These are phyloP conservation scores for Sciaenops ocellatus DNA, from an alignment of 2,797 vertebrate species.

Conservation along the genomic window DNA sequence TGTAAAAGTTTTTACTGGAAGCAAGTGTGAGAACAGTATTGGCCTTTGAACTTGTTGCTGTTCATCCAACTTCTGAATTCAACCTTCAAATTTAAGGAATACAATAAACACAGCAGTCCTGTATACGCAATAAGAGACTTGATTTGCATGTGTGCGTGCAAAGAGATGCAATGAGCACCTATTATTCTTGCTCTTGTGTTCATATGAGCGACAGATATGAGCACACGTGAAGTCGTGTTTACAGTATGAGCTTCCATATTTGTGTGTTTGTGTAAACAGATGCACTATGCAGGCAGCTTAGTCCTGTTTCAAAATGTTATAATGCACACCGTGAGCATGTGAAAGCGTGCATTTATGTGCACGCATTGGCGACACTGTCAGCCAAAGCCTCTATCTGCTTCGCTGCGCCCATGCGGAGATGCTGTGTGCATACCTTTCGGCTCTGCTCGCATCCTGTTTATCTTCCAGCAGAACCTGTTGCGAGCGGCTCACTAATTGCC, in stretches of 20 bases:
- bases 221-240: neutral
- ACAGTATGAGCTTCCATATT: neutral
- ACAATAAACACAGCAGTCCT: neutral
- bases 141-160: neutral
- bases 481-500: conserved; percentile 73
- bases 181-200: neutral
- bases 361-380: neutral
- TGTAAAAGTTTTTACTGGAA: too few species aligned
- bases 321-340: neutral
- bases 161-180: too few species aligned
- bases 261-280: neutral
- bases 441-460: conserved; percentile 70
- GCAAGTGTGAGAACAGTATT: too few species aligned
- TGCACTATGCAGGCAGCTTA: neutral
- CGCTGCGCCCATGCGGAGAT: conserved; percentile 7
- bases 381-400: conserved; percentile 5
- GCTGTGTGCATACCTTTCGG: conserved; percentile 44
- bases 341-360: neutral
- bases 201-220: neutral
- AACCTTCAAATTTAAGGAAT: too few species aligned
- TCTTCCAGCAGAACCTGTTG: conserved; percentile 79
- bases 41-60: too few species aligned
- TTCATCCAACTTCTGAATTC: too few species aligned
- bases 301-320: neutral
- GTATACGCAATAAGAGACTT: neutral